A percentile compares a stretch with the other conserved stretches of the same genome.
Conservation (phyloP, 2,113 vertebrate species). For the Hippocampus zosterae region DNA sequence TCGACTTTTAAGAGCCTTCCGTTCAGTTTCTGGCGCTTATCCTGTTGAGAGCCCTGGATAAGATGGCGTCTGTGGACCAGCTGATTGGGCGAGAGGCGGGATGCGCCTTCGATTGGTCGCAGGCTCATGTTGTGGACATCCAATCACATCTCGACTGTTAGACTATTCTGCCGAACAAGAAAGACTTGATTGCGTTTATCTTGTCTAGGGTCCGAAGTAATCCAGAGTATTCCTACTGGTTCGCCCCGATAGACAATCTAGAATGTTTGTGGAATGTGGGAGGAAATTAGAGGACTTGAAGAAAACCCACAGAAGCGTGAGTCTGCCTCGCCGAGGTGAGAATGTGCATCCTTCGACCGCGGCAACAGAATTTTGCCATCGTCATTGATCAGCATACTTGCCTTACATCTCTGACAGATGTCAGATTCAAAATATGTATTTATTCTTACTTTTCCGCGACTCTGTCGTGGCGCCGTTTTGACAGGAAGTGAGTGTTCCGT, state of each 20-base stretch:
- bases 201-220: too few species aligned
- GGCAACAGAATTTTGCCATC: not conserved
- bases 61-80: too few species aligned
- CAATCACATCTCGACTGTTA: too few species aligned
- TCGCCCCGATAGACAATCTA: not conserved
- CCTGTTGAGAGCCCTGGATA: too few species aligned
- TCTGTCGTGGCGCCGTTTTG: slow-evolving; percentile 31
- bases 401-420: not conserved
- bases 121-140: too few species aligned
- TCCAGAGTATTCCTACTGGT: too few species aligned
- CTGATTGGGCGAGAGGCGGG: too few species aligned
- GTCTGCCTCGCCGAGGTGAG: not conserved
- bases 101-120: too few species aligned
- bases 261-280: not conserved
- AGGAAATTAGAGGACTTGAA: not conserved
- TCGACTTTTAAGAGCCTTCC: too few species aligned
- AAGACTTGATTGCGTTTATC: too few species aligned
- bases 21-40: too few species aligned
- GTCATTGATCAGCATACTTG: not conserved
- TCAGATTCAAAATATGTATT: slow-evolving; percentile 38
- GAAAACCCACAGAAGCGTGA: not conserved
- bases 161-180: too few species aligned
- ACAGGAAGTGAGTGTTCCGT: slow-evolving; percentile 19
- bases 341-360: not conserved
- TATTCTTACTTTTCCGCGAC: slow-evolving; percentile 29